Percentiles rank a stretch among this genome's conserved stretches.
Evolutionary conservation across 2,888 invertebrate species (phyloP).

Genomic region (Sarcophaga variegata): DNA sequence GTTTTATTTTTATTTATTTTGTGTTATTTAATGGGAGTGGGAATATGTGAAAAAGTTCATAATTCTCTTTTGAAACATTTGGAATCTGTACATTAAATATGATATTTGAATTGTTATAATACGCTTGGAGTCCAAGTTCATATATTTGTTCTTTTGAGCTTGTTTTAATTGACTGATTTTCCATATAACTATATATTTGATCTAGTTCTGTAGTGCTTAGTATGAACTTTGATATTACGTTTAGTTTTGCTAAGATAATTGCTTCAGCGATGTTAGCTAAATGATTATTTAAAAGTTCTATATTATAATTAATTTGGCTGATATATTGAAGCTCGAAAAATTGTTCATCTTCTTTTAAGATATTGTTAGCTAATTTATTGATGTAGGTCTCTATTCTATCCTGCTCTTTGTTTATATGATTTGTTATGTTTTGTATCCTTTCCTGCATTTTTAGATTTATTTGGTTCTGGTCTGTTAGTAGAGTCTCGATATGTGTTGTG

Average conservation of each 20-base stretch:
- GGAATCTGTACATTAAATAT: constrained; percentile 64
- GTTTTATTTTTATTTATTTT: constrained; percentile 46
- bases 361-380: constrained; percentile 19
- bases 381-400: constrained; percentile 11
- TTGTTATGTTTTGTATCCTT: not conserved
- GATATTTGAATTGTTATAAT: constrained; percentile 60
- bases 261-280: constrained; percentile 59
- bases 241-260: constrained; percentile 61
- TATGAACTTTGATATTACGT: constrained; percentile 65
- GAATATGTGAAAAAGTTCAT: constrained; percentile 53
- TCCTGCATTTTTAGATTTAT: not conserved
- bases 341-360: too few relatives aligned
- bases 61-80: constrained; percentile 41
- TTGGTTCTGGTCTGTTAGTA: constrained; percentile 23
- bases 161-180: not conserved
- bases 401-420: constrained; percentile 20
- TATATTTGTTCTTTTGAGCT: constrained; percentile 45
- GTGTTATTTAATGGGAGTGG: constrained; percentile 59
- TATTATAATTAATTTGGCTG: constrained; percentile 26
- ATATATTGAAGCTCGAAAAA: too few relatives aligned
- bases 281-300: constrained; percentile 55
- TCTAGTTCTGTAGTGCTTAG: constrained; percentile 47
- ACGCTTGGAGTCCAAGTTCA: constrained; percentile 58
- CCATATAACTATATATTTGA: constrained; percentile 23
- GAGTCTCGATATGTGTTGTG: constrained; percentile 17